Conservation (phyloP, 2,113 vertebrate genomes). For the Eulacestoma nigropectus region DNA sequence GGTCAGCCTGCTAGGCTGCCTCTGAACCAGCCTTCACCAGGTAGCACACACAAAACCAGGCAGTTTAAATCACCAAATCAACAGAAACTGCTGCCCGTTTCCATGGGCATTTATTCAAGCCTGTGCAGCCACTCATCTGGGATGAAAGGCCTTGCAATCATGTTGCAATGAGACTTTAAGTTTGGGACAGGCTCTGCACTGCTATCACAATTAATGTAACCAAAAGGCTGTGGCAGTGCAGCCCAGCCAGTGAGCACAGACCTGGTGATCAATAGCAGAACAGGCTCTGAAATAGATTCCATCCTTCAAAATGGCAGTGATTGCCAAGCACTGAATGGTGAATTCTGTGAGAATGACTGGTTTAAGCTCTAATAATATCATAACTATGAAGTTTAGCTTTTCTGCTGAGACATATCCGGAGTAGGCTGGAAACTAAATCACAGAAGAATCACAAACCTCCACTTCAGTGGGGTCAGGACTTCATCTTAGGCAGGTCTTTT, state of each 20-base stretch:
- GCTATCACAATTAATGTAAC: background rate
- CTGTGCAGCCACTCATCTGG: background rate
- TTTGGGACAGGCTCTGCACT: background rate
- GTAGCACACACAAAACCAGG: background rate
- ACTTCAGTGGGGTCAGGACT: background rate
- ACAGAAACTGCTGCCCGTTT: background rate
- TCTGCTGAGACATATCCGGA: background rate
- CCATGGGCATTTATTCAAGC: background rate
- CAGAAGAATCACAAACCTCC: slow-evolving; percentile 9
- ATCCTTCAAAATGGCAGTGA: slow-evolving; percentile 35
- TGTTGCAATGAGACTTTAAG: background rate
- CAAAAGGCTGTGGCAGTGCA: background rate
- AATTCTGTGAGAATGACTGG: background rate
- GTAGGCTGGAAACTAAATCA: background rate
- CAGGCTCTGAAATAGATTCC: background rate
- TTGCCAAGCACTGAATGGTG: background rate
- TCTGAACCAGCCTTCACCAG: background rate
- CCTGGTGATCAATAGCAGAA: background rate
- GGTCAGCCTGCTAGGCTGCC: background rate
- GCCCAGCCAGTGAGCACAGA: background rate
- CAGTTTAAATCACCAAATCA: background rate
- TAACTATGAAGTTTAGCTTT: slow-evolving; percentile 15
- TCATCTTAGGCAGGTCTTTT: background rate
- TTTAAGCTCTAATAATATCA: background rate
- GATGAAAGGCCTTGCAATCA: background rate